These are phyloP conservation scores for Brachyhypopomus gauderio DNA, from an alignment of 2,113 vertebrate genomes.

Conservation along the genomic window DNA sequence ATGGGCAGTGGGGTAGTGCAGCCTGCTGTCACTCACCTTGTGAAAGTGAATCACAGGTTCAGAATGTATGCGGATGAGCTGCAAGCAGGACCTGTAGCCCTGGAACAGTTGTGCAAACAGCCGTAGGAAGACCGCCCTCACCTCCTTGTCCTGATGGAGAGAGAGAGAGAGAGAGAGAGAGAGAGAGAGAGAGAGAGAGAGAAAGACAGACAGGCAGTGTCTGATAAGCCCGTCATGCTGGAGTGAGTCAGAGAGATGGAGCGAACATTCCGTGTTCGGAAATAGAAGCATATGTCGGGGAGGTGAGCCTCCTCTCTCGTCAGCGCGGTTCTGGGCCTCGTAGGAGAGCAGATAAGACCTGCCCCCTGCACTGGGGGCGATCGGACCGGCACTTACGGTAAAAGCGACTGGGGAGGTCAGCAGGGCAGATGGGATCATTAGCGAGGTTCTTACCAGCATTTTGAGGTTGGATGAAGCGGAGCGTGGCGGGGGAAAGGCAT, in stretches of 20 bases:
- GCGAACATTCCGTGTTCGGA: conserved; percentile 4
- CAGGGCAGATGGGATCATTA: not conserved
- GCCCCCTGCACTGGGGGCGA: not conserved
- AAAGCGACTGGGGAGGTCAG: not conserved
- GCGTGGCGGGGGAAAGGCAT: conserved; percentile 93
- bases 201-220: conserved; percentile 24
- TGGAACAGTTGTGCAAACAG: conserved; percentile 98
- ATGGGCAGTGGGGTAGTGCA: conserved; percentile 10
- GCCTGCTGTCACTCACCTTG: conserved; percentile 79
- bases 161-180: conserved; percentile 16
- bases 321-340: conserved; percentile 11
- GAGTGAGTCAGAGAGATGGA: conserved; percentile 27
- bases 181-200: not conserved
- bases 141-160: conserved; percentile 90
- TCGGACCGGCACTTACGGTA: not conserved
- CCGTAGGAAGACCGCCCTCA: conserved; percentile 93
- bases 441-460: conserved; percentile 85
- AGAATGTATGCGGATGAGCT: conserved; percentile 96
- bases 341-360: conserved; percentile 40
- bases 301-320: not conserved
- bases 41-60: conserved; percentile 98
- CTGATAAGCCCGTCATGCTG: conserved; percentile 26
- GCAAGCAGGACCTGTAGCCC: conserved; percentile 96
- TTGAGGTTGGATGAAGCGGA: conserved; percentile 90
- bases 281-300: conserved; percentile 18